Evolutionary conservation across 1,140 invertebrate species (phyloP).

Genomic region (Zaprionus ornatus): DNA sequence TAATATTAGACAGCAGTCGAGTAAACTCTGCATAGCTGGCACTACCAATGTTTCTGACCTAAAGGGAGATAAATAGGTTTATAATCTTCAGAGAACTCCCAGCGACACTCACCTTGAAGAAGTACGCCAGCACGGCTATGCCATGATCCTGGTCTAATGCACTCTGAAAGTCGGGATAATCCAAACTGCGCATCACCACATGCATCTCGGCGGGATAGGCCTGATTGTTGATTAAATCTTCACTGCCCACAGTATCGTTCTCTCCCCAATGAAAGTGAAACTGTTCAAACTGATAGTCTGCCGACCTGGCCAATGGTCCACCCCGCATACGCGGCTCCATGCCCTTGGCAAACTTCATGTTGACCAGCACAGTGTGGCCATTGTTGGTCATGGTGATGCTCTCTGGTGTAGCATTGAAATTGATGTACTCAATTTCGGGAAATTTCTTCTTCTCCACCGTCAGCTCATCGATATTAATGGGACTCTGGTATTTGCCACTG

Average conservation of each 20-base stretch:
- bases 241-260: conserved; percentile 92
- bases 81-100: not conserved
- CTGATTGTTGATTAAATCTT: conserved; percentile 92
- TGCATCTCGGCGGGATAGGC: conserved; percentile 92
- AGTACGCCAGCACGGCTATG: conserved; percentile 92
- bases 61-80: too few relatives aligned
- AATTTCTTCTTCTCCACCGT: conserved; percentile 85
- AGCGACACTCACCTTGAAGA: conserved; percentile 88
- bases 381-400: conserved; percentile 87
- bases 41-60: conserved; percentile 66
- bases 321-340: conserved; percentile 86
- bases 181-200: conserved; percentile 92
- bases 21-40: conserved; percentile 86
- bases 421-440: conserved; percentile 85
- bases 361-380: conserved; percentile 89
- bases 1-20: conserved; percentile 85
- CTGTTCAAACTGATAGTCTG: conserved; percentile 91
- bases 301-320: conserved; percentile 86
- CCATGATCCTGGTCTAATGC: conserved; percentile 89
- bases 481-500: conserved; percentile 91
- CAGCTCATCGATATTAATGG: conserved; percentile 91
- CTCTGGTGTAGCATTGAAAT: conserved; percentile 86
- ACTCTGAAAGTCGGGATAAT: conserved; percentile 87
- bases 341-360: conserved; percentile 84
- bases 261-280: conserved; percentile 92